phyloP scores from a whole-genome alignment of 2,113 vertebrate genomes.

The Spilogale gracilis region DNA sequence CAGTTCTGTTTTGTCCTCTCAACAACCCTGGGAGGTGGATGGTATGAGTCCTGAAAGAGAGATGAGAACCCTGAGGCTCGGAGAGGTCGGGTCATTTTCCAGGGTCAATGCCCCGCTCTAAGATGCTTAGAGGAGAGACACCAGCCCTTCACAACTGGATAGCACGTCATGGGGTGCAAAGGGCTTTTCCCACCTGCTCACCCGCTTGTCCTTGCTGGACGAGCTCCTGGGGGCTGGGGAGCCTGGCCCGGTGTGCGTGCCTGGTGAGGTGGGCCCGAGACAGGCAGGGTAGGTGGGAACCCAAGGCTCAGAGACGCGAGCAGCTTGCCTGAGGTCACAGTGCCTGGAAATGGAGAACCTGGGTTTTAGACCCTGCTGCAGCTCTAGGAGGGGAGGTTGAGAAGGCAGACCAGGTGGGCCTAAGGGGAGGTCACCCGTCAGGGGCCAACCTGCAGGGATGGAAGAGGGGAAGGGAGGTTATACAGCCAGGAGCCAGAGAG shows the following conservation, averaged over 20 bases:
- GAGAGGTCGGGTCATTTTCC: neutral
- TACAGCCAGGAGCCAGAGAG: neutral
- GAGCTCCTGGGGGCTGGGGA: neutral
- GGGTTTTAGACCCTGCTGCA: too few species aligned
- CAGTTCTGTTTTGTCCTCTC: neutral
- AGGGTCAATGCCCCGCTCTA: neutral
- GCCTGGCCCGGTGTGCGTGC: neutral
- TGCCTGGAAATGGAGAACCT: neutral
- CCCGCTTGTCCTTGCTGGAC: neutral
- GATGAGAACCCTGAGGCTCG: neutral
- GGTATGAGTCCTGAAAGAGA: neutral
- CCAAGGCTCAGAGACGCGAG: neutral
- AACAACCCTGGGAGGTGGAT: fast-evolving
- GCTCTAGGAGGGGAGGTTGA: neutral
- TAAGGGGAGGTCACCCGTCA: neutral
- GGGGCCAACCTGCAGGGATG: too few species aligned
- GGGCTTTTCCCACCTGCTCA: neutral
- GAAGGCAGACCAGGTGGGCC: neutral
- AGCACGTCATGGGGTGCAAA: neutral
- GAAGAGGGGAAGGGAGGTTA: fast-evolving
- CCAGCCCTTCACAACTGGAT: neutral
- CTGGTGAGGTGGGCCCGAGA: neutral
- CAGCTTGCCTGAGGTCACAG: neutral
- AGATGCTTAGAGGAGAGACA: neutral
- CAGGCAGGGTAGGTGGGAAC: neutral